phyloP scores from a whole-genome alignment of 2,113 vertebrate species.

The Eurystomus gularis region DNA sequence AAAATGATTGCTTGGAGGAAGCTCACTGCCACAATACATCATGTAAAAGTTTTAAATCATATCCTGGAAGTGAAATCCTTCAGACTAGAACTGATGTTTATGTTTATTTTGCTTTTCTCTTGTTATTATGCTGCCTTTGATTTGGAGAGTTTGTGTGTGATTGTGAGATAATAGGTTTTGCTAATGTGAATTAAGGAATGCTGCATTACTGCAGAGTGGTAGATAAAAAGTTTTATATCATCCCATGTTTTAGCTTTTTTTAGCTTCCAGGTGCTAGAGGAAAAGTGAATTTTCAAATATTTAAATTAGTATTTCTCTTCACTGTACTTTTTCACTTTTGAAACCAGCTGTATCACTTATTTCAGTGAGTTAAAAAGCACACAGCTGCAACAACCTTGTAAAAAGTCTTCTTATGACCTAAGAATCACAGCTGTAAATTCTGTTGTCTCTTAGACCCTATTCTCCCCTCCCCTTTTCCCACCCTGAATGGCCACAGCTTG shows the following conservation, averaged over 20 bases:
- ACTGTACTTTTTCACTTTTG: not conserved
- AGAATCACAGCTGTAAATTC: not conserved
- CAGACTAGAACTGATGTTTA: not conserved
- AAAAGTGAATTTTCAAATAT: not conserved
- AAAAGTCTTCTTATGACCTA: not conserved
- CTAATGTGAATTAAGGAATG: not conserved
- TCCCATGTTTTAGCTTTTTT: not conserved
- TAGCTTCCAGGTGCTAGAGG: not conserved
- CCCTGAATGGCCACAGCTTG: not conserved
- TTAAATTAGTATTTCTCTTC: not conserved
- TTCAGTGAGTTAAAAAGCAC: not conserved
- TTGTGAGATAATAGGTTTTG: not conserved
- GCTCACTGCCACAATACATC: not conserved
- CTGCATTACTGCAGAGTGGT: not conserved
- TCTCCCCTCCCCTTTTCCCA: not conserved
- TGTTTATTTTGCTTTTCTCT: not conserved
- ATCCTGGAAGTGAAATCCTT: not conserved
- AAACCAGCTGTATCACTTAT: not conserved
- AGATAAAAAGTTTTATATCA: not conserved
- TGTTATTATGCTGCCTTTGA: not conserved
- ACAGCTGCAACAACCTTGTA: not conserved
- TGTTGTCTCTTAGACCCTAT: not conserved
- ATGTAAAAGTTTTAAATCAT: not conserved
- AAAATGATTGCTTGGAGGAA: not conserved
- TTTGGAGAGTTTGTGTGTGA: not conserved